A percentile compares a stretch with the other conserved stretches of the same genome.
These are phyloP conservation scores for Apantesis nais DNA, from an alignment of 2,888 invertebrate genomes.

Conservation along the genomic window DNA sequence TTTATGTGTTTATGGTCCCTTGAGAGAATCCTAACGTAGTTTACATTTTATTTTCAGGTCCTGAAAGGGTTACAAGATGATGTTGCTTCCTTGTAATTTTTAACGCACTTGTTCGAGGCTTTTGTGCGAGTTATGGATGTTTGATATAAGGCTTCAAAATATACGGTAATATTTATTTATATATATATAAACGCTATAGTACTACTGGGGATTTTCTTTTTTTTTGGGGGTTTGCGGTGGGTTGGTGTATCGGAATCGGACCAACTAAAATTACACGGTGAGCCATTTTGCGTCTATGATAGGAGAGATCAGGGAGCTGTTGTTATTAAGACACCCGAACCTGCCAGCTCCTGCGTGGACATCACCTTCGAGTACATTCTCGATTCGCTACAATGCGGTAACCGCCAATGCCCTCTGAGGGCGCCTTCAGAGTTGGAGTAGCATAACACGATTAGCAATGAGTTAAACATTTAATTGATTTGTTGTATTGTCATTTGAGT, in stretches of 20 bases:
- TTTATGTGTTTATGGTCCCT: slow-evolving; percentile 39
- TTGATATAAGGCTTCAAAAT: not conserved
- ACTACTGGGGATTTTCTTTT: no score
- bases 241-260: no score
- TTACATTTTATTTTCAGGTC: slow-evolving; percentile 31
- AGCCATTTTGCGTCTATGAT: no score
- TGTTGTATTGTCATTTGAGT: not conserved
- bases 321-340: no score
- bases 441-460: not conserved
- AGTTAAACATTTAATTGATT: not conserved
- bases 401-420: no score
- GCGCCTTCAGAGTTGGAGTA: not conserved
- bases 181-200: no score
- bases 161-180: not conserved
- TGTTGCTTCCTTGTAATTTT: slow-evolving; percentile 12
- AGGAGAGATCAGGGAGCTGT: no score
- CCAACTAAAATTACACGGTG: no score
- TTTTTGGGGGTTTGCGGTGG: no score
- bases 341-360: no score
- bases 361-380: no score
- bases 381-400: no score
- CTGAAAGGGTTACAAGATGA: slow-evolving; percentile 18
- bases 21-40: slow-evolving; percentile 27
- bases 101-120: slow-evolving; percentile 6
- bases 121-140: not conserved